A percentile compares a stretch with the other conserved stretches of the same genome.
These are phyloP conservation scores for Muscicapa adusta DNA, from an alignment of 2,113 vertebrate species.

Conservation along the genomic window DNA sequence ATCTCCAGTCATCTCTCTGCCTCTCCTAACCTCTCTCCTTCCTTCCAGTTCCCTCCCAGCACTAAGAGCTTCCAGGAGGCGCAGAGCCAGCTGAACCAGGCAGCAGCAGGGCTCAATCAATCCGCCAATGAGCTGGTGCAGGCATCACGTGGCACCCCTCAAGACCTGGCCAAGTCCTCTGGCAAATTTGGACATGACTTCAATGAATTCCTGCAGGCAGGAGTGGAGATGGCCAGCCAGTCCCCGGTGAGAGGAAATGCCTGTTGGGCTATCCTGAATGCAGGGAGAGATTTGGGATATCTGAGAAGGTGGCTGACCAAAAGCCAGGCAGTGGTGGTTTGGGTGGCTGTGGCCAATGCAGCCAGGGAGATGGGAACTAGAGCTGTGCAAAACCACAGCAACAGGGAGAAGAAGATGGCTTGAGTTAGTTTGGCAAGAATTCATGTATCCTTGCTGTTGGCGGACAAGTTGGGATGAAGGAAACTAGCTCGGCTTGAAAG, in stretches of 20 bases:
- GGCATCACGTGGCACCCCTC: conserved; percentile 89
- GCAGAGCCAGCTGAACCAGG: conserved; percentile 87
- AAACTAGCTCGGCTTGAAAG: not conserved
- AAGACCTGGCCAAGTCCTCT: conserved; percentile 88
- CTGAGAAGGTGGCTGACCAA: not conserved
- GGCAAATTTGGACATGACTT: conserved; percentile 96
- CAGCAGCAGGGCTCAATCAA: conserved; percentile 90
- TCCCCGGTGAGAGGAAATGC: conserved; percentile 79
- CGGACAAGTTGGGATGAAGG: accelerated
- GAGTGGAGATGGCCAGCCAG: conserved; percentile 96
- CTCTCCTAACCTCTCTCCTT: not conserved
- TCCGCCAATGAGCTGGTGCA: conserved; percentile 95
- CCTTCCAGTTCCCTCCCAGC: conserved; percentile 86
- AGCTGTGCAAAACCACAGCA: not conserved
- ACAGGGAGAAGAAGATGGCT: not conserved
- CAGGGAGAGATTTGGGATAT: not conserved
- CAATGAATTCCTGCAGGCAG: conserved; percentile 90
- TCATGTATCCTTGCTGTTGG: not conserved
- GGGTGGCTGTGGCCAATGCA: not conserved
- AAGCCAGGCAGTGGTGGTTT: not conserved
- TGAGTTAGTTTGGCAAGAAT: not conserved
- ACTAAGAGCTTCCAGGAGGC: conserved; percentile 94
- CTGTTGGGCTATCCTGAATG: accelerated
- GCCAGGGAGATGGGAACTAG: not conserved
- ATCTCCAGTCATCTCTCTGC: not conserved